These are phyloP conservation scores for Araneus ventricosus DNA, from an alignment of 1,140 invertebrate genomes.

Conservation along the genomic window DNA sequence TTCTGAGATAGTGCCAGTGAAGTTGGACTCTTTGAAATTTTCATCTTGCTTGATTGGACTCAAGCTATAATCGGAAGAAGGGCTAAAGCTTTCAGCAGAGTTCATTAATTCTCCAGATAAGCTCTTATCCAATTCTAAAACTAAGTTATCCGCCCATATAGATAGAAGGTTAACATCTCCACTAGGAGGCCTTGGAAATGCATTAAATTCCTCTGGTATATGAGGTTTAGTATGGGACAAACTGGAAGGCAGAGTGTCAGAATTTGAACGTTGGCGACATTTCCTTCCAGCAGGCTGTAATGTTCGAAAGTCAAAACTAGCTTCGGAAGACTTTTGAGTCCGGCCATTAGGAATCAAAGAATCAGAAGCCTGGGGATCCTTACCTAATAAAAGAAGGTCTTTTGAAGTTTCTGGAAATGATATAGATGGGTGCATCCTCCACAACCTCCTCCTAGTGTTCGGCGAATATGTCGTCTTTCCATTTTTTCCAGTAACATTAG, in stretches of 20 bases:
- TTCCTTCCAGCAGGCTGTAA: background rate
- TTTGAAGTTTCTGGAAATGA: conserved; percentile 72
- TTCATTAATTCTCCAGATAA: conserved; percentile 31
- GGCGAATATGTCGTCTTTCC: conserved; percentile 38
- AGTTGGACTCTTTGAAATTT: background rate
- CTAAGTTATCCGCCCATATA: conserved; percentile 73
- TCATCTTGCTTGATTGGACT: conserved; percentile 67
- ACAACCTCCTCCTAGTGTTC: conserved; percentile 52
- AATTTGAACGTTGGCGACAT: conserved; percentile 64
- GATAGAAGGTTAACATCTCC: conserved; percentile 68
- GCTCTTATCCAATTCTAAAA: conserved; percentile 59
- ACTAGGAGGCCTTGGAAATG: conserved; percentile 59
- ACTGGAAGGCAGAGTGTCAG: conserved; percentile 44
- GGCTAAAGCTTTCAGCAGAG: conserved; percentile 14
- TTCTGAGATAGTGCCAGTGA: background rate
- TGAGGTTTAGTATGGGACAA: background rate
- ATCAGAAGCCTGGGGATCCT: conserved; percentile 2
- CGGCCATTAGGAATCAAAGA: background rate
- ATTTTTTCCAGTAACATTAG: background rate
- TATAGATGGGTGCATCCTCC: conserved; percentile 67
- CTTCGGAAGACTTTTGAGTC: background rate
- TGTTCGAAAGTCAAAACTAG: background rate
- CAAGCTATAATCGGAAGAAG: conserved; percentile 63
- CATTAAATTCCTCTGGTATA: conserved; percentile 6
- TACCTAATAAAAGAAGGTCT: conserved; percentile 57